These are phyloP conservation scores for Lottia gigantea DNA, from an alignment of 2,888 invertebrate genomes.

Conservation along the genomic window DNA sequence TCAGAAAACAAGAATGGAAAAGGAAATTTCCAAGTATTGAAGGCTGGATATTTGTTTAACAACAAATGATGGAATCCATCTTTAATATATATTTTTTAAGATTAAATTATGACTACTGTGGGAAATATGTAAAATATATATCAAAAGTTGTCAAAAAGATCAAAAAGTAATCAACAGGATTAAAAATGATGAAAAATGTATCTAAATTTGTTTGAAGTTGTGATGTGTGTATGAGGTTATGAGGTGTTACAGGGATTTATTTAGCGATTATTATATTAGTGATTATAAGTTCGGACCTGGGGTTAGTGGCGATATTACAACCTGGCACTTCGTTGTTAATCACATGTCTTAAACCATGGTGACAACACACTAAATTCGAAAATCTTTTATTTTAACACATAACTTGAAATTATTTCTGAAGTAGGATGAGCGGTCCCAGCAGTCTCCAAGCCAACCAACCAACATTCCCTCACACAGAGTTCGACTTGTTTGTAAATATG, in stretches of 20 bases:
- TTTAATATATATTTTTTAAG: too few relatives aligned
- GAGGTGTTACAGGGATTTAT: not conserved
- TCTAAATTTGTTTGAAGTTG: too few relatives aligned
- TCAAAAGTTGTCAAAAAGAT: too few relatives aligned
- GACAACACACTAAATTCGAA: not conserved
- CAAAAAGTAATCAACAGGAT: too few relatives aligned
- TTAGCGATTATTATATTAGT: not conserved
- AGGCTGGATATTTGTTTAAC: too few relatives aligned
- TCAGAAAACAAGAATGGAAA: too few relatives aligned
- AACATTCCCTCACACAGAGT: not conserved
- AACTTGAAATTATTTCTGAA: slow-evolving; percentile 1
- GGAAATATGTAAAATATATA: too few relatives aligned
- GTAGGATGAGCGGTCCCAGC: not conserved
- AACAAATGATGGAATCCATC: too few relatives aligned
- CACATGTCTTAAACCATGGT: not conserved
- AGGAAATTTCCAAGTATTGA: too few relatives aligned
- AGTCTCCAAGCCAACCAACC: not conserved
- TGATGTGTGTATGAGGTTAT: too few relatives aligned
- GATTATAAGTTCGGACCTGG: not conserved
- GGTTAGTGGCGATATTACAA: not conserved
- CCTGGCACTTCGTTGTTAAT: not conserved
- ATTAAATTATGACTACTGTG: too few relatives aligned
- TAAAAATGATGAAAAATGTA: too few relatives aligned
- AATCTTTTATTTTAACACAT: not conserved
- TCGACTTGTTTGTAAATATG: slow-evolving; percentile 2